Percentiles rank a stretch among this genome's conserved stretches.
Evolutionary conservation across 2,113 vertebrate genomes (phyloP).

Genomic region (Lycaon pictus): DNA sequence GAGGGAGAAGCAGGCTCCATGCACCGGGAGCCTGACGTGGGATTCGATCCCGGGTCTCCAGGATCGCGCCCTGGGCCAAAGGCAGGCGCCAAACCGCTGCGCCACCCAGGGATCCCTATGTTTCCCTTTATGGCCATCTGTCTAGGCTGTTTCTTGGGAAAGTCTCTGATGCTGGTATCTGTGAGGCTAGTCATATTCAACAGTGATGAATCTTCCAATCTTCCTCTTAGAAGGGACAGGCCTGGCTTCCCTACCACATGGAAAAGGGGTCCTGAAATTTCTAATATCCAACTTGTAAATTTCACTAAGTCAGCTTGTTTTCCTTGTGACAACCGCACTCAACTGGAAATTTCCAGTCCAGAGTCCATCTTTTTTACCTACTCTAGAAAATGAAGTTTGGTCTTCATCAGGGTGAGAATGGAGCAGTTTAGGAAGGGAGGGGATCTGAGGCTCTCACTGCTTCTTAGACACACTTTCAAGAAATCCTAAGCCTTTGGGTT

Average conservation of each 20-base stretch:
- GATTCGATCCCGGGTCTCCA: too few species aligned
- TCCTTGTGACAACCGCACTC: background rate
- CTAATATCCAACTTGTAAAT: background rate
- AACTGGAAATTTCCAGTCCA: background rate
- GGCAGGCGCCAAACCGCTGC: too few species aligned
- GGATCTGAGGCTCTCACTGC: background rate
- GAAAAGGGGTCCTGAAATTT: background rate
- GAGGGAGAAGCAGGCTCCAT: too few species aligned
- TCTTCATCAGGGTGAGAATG: background rate
- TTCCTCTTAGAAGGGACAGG: background rate
- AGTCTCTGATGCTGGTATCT: background rate
- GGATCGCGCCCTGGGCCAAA: too few species aligned
- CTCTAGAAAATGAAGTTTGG: background rate
- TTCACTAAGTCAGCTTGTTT: background rate
- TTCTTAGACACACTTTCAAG: constrained; percentile 1
- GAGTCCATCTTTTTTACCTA: background rate
- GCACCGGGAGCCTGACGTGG: too few species aligned
- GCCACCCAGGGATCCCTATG: too few species aligned
- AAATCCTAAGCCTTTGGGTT: background rate
- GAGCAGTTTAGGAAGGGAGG: background rate
- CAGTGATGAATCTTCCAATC: background rate
- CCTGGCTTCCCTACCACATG: background rate
- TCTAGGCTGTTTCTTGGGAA: background rate
- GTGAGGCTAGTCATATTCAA: background rate
- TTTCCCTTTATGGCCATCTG: background rate